These are phyloP conservation scores for Neodiprion pinetum DNA, from an alignment of 1,140 invertebrate genomes.

Conservation along the genomic window DNA sequence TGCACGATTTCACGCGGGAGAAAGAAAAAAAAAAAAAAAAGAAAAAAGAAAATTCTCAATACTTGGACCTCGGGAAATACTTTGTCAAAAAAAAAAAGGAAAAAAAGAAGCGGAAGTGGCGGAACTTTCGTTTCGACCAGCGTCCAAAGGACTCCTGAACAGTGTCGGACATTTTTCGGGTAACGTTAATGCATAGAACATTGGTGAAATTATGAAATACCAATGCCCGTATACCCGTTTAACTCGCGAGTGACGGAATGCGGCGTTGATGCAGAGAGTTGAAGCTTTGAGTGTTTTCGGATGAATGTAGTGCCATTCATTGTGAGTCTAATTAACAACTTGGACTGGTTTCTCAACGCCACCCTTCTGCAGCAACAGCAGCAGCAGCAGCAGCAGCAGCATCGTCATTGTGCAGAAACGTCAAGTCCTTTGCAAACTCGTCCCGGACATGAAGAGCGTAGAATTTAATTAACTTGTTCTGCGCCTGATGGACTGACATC, in stretches of 20 bases:
- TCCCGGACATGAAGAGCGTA: slow-evolving; percentile 23
- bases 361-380: slow-evolving; percentile 1
- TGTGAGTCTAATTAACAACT: slow-evolving; percentile 44
- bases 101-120: too few species aligned
- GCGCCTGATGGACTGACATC: slow-evolving; percentile 46
- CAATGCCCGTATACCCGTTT: background rate
- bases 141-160: too few species aligned
- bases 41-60: too few species aligned
- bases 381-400: slow-evolving; percentile 17
- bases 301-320: slow-evolving; percentile 42
- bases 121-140: too few species aligned
- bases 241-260: background rate
- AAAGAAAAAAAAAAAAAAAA: background rate
- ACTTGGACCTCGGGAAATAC: too few species aligned
- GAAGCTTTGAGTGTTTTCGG: slow-evolving; percentile 33
- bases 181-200: too few species aligned
- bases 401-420: slow-evolving; percentile 30
- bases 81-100: too few species aligned
- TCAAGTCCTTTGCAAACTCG: slow-evolving; percentile 10
- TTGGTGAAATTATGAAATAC: too few species aligned
- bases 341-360: slow-evolving; percentile 18
- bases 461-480: slow-evolving; percentile 58
- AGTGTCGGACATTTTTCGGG: too few species aligned
- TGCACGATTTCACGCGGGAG: slow-evolving; percentile 20
- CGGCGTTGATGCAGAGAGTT: background rate